Evolutionary conservation across 2,797 vertebrate species (phyloP).

Genomic region (Mycteria americana): DNA sequence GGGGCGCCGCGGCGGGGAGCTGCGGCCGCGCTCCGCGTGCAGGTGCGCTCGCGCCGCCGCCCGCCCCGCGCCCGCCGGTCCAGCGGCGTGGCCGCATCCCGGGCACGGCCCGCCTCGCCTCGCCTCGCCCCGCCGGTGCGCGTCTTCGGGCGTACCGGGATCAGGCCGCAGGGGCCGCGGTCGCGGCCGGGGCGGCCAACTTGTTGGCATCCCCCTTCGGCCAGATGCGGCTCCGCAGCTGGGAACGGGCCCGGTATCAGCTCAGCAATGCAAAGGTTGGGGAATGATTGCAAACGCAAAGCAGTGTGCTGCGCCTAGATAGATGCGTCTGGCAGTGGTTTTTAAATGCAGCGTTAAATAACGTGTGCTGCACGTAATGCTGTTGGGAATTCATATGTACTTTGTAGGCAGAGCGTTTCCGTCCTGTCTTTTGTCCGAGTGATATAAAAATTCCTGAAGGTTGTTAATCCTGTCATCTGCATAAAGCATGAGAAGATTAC

Average conservation of each 20-base stretch:
- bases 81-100: neutral
- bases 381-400: fast-evolving
- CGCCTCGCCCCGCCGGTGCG: no score
- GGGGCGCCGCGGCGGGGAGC: neutral
- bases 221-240: neutral
- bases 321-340: neutral
- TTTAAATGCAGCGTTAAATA: neutral
- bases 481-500: neutral
- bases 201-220: neutral
- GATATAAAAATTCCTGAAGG: neutral
- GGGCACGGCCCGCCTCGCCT: neutral
- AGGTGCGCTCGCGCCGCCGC: neutral
- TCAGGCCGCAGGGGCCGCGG: neutral
- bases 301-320: neutral
- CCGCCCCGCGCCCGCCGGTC: neutral
- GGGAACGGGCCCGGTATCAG: neutral
- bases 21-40: neutral
- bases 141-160: neutral
- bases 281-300: neutral
- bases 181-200: neutral
- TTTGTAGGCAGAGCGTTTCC: neutral
- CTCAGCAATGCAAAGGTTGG: neutral
- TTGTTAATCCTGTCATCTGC: neutral
- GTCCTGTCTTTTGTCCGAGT: neutral
- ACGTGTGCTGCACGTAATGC: neutral